Base-by-base conservation (phyloP, 2,888 invertebrate genomes). In the Aethes cnicana region DNA sequence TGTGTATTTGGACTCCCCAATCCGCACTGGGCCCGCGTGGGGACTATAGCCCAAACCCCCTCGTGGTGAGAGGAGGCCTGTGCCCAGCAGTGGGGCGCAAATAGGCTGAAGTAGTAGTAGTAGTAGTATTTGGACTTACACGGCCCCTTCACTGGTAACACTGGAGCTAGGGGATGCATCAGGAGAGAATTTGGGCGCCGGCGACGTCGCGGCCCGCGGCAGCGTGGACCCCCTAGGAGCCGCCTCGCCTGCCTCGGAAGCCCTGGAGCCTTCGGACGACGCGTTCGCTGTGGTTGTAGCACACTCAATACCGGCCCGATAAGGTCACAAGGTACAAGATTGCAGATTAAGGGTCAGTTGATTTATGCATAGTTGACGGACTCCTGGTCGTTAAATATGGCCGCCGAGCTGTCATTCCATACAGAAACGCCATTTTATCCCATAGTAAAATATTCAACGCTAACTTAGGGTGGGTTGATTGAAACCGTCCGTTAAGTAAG, bases 141-240 rank as follows among this genome's bases (percentile, higher is more conserved):
- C 92, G 93, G 94, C 49, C 92, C 93, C 58, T 68, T 96, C 96
- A 68, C 96, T 96, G 23, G 96, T 96, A 47, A 96, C 96, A 47
- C 95, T 95, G 58, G 96, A 96, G 72, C 95, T 96, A 58, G 96
- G 96, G 61, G 95, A 96, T 42, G 95, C 95, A 66, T 96, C 95
- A 25, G 95, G 95, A 48, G 95, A 94, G 81, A 93, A 95, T 84
- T 95, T 95, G 57, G 82, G 87, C 26, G 84, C 81, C 1, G 85
- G 85, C 14, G 84, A 84, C 0, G 85, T 83, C 1, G 84, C 90
- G 1, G 84, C 82, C 2, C 86, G 73, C 0, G 87, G 90, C 39
- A 86, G 62, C 1, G 88, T 88, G 36, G 84, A 82, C 11, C 85
- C 88, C 0, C 83, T 77, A 3, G 81, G 79, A 3, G 85, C 85